Conservation (phyloP, 1,140 invertebrate species). For the Parapsyche elsis region DNA sequence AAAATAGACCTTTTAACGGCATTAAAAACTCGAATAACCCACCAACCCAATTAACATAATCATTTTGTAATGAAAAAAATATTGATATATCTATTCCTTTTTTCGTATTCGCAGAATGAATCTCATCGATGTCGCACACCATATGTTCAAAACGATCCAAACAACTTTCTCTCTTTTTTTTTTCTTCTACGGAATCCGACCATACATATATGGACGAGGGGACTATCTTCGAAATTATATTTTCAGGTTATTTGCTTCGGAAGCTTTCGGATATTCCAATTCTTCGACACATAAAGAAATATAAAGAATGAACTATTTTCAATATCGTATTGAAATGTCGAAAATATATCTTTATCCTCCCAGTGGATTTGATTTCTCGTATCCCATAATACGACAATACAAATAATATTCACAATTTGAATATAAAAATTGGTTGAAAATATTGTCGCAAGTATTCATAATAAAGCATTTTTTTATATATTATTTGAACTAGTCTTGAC, state of each 20-base stretch:
- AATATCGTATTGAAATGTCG: constrained; percentile 15
- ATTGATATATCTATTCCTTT: no score
- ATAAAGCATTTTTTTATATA: no score
- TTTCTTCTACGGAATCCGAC: neutral
- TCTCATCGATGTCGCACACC: constrained; percentile 6
- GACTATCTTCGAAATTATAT: constrained; percentile 26
- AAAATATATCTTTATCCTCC: constrained; percentile 24
- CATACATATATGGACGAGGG: neutral
- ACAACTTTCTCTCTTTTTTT: constrained; percentile 3
- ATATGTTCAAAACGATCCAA: constrained; percentile 2
- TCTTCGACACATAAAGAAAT: constrained; percentile 22
- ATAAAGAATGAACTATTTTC: constrained; percentile 32
- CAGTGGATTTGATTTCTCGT: constrained; percentile 24
- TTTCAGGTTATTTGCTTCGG: constrained; percentile 29
- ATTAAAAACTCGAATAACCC: neutral
- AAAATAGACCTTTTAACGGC: neutral
- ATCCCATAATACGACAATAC: neutral
- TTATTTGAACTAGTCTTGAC: no score
- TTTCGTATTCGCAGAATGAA: neutral
- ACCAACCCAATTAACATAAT: neutral
- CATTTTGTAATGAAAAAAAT: neutral
- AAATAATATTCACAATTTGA: constrained; percentile 7
- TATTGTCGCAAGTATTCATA: neutral
- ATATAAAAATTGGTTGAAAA: neutral
- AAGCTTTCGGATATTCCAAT: constrained; percentile 13